phyloP scores from a whole-genome alignment of 2,797 vertebrate species.

The Microchirus variegatus region DNA sequence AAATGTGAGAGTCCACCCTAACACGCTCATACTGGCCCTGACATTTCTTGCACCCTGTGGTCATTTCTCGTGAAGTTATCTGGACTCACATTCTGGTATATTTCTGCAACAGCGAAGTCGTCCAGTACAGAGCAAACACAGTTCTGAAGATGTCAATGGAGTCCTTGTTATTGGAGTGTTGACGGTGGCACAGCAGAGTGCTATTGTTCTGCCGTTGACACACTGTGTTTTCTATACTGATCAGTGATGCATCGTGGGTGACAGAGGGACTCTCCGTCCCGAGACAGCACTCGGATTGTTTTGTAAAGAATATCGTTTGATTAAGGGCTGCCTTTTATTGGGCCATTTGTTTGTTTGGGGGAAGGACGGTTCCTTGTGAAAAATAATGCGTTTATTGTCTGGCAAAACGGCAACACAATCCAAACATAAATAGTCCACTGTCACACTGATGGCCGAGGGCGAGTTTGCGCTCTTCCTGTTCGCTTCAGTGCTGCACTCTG shows the following conservation, averaged over 20 bases:
- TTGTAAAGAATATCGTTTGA: constrained; percentile 15
- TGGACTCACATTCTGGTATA: neutral
- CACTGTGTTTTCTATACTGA: constrained; percentile 57
- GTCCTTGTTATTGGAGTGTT: constrained; percentile 45
- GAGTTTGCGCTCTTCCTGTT: too few species aligned
- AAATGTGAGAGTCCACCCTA: too few species aligned
- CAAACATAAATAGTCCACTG: too few species aligned
- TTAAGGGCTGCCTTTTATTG: constrained; percentile 22
- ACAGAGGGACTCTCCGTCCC: constrained; percentile 22
- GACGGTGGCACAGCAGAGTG: constrained; percentile 62
- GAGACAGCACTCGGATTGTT: constrained; percentile 31
- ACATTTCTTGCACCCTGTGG: neutral
- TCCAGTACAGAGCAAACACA: constrained; percentile 15
- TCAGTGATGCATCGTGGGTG: constrained; percentile 52
- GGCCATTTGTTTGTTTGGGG: too few species aligned
- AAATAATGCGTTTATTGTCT: too few species aligned
- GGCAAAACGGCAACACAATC: too few species aligned
- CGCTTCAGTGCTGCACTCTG: too few species aligned
- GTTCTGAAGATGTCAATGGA: constrained; percentile 45
- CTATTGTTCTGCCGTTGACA: constrained; percentile 64
- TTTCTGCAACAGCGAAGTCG: constrained; percentile 12
- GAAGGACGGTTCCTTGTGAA: too few species aligned
- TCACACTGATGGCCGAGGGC: too few species aligned
- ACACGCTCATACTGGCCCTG: too few species aligned
- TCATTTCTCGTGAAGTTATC: constrained; percentile 4